Conservation (phyloP, 2,888 invertebrate species). For the Carpatolechia fugitivella region DNA sequence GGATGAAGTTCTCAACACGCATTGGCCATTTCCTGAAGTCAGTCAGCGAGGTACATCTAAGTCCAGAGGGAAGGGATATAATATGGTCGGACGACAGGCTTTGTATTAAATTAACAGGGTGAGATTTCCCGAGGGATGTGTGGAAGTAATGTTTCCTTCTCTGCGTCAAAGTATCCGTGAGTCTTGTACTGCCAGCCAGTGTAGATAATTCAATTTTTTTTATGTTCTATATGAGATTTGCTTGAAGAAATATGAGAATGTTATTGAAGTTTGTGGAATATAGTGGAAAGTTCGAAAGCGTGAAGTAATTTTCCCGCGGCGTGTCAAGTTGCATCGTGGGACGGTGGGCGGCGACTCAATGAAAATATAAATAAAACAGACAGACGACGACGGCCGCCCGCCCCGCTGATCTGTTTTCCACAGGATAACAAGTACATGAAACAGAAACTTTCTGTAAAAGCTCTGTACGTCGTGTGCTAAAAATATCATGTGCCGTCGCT, state of each 20-base stretch:
- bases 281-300: slow-evolving; percentile 13
- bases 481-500: too few relatives aligned
- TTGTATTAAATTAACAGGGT: slow-evolving; percentile 9
- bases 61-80: background rate
- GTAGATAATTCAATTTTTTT: background rate
- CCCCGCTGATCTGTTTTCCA: slow-evolving; percentile 54
- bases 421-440: background rate
- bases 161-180: background rate
- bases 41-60: background rate
- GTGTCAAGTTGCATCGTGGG: slow-evolving; percentile 29
- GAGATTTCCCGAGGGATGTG: slow-evolving; percentile 2
- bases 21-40: background rate
- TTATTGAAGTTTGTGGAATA: slow-evolving; percentile 7
- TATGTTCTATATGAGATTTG: background rate
- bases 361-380: slow-evolving; percentile 58
- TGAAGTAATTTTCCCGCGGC: slow-evolving; percentile 15
- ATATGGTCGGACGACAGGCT: slow-evolving; percentile 1
- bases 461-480: too few relatives aligned
- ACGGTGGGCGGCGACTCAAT: slow-evolving; percentile 43
- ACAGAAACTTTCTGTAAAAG: too few relatives aligned
- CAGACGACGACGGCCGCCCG: slow-evolving; percentile 43
- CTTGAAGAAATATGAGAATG: slow-evolving; percentile 2
- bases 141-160: slow-evolving; percentile 10
- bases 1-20: background rate
- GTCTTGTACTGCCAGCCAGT: background rate